A percentile compares a stretch with the other conserved stretches of the same genome.
Evolutionary conservation across 2,888 invertebrate genomes (phyloP).

Genomic region (Steromphala cineraria): DNA sequence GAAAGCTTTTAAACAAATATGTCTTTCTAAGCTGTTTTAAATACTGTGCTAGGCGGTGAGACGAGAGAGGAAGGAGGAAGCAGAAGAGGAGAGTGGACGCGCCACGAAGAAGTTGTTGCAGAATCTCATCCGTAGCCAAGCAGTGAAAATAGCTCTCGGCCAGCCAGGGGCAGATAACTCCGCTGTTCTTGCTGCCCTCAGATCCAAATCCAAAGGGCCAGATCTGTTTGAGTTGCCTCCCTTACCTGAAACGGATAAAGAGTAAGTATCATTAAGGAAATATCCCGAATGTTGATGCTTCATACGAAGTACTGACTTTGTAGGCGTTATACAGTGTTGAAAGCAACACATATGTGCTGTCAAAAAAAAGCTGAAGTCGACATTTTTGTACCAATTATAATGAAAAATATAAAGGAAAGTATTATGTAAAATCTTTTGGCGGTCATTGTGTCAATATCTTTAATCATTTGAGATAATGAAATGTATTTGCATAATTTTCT

Average conservation of each 20-base stretch:
- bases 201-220: slow-evolving; percentile 47
- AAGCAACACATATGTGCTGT: too few relatives aligned
- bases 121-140: slow-evolving; percentile 86
- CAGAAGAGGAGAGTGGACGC: slow-evolving; percentile 84
- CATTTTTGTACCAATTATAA: too few relatives aligned
- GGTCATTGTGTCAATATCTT: too few relatives aligned
- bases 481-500: too few relatives aligned
- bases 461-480: too few relatives aligned
- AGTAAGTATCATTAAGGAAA: slow-evolving; percentile 27
- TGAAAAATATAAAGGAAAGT: too few relatives aligned
- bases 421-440: too few relatives aligned
- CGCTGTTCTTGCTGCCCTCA: slow-evolving; percentile 33
- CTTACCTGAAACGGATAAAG: slow-evolving; percentile 58
- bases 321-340: too few relatives aligned
- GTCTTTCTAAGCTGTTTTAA: too few relatives aligned
- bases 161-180: slow-evolving; percentile 30
- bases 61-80: slow-evolving; percentile 82
- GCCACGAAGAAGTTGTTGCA: slow-evolving; percentile 84
- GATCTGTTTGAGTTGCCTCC: slow-evolving; percentile 75
- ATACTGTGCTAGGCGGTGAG: slow-evolving; percentile 81
- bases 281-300: not conserved
- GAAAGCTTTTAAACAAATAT: too few relatives aligned
- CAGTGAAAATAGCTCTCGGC: slow-evolving; percentile 77
- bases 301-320: too few relatives aligned
- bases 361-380: too few relatives aligned